Evolutionary conservation across 2,888 invertebrate genomes (phyloP).

Genomic region (Mayetiola destructor): DNA sequence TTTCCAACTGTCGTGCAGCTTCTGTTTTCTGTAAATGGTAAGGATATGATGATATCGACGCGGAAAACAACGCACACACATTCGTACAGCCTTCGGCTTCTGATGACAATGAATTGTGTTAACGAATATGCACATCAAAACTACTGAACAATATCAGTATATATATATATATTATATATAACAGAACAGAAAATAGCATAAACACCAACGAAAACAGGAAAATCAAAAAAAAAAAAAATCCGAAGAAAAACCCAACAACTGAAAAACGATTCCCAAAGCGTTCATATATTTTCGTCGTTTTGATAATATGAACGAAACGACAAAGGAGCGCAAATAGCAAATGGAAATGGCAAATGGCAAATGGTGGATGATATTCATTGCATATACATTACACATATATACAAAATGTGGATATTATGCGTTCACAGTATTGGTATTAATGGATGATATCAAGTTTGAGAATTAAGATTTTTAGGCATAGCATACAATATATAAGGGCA

Average conservation of each 20-base stretch:
- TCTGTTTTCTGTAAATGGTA: constrained; percentile 8
- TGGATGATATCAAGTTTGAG: no score
- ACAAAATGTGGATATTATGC: no score
- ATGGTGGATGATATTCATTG: neutral
- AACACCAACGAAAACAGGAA: neutral
- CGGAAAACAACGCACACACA: neutral
- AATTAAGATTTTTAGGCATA: no score
- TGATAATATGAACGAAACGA: no score
- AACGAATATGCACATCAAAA: neutral
- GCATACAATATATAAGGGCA: no score
- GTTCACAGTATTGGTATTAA: no score
- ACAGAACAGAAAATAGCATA: neutral
- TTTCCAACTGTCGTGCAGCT: constrained; percentile 1
- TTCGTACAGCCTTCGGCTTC: neutral
- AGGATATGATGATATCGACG: constrained; percentile 3
- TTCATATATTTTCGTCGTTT: neutral
- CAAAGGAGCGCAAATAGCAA: no score
- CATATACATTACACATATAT: neutral
- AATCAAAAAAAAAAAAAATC: neutral
- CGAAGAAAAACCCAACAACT: neutral
- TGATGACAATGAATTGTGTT: constrained; percentile 9
- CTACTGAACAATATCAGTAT: no score
- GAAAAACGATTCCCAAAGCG: neutral
- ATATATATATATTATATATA: no score
- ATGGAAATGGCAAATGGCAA: neutral